phyloP scores from a whole-genome alignment of 2,797 vertebrate genomes.

The Chloroceryle inda region DNA sequence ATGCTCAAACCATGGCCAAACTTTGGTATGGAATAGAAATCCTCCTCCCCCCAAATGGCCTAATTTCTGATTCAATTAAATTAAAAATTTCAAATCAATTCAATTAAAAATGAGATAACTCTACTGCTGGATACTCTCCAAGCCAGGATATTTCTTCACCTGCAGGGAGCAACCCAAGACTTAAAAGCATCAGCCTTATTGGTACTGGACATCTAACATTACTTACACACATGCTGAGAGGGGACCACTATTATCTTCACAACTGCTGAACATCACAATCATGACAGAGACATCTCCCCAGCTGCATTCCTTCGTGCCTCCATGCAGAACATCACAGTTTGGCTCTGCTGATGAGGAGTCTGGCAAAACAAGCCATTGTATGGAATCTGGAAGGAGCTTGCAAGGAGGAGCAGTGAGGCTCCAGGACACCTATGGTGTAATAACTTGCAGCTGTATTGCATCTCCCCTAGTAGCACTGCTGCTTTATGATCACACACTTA shows the following conservation, averaged over 20 bases:
- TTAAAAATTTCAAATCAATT: too few relatives aligned
- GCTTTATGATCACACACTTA: background rate
- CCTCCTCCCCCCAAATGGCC: rapidly evolving
- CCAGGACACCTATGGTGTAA: background rate
- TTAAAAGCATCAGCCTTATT: background rate
- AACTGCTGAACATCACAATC: background rate
- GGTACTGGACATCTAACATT: background rate
- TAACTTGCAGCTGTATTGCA: background rate
- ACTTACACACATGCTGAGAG: background rate
- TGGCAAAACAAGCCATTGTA: background rate
- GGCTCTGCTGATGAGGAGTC: background rate
- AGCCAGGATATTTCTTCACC: background rate
- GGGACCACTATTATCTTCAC: rapidly evolving
- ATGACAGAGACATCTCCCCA: background rate
- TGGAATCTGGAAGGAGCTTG: background rate
- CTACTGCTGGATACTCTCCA: background rate
- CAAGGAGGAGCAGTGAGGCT: background rate
- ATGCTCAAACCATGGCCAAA: background rate
- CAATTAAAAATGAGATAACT: background rate
- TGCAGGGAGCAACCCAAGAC: background rate
- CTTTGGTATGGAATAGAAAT: background rate
- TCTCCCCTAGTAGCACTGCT: background rate
- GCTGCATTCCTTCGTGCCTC: rapidly evolving
- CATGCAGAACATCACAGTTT: background rate
- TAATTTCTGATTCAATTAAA: background rate